Evolutionary conservation across 1,140 invertebrate species (phyloP), one percentile per base, ranked within the genome.

Genomic region (Cotesia typhae): DNA sequence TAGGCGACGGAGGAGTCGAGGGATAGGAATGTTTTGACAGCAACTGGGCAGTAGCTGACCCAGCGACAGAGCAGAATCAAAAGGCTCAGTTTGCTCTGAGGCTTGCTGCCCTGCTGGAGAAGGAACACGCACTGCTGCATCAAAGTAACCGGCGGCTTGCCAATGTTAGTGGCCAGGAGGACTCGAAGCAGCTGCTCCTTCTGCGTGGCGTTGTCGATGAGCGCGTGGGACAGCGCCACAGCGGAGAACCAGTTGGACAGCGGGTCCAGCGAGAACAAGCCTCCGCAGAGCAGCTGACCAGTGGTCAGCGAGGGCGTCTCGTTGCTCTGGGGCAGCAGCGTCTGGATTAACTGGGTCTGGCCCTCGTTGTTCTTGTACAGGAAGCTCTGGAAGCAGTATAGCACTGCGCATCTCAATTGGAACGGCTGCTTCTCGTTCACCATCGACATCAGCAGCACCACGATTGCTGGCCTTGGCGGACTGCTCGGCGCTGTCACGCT

Each of bases 381-480:
- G 83, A 95, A 99, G 84, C 95, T 98, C 88, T 99, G 92, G 83
- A 99, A 98, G 83, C 96, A 98, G 83, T 99, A 99, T 0, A 99
- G 90, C 7, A 99, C 96, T 0, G 98, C 94, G 87, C 96, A 98
- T 67, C 97, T 91, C 66, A 99, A 84, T 6, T 91, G 85, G 82
- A 99, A 95, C 10, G 96, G 94, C 84, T 99, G 98, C 83, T 98
- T 98, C 80, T 99, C 98, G 85, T 98, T 98, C 2, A 99, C 96
- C 96, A 99, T 99, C 0, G 97, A 98, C 94, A 99, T 97, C 9
- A 99, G 85, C 6, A 99, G 87, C 55, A 99, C 94, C 0, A 99
- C 94, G 61, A 99, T 93, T 0, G 95, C 96, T 1, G 98, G 95
- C 63, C 92, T 91, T 10, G 97, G 95, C 47, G 97, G 96, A 81